phyloP scores from a whole-genome alignment of 64 coral and sea anemone genomes.

The Montipora cactus region DNA sequence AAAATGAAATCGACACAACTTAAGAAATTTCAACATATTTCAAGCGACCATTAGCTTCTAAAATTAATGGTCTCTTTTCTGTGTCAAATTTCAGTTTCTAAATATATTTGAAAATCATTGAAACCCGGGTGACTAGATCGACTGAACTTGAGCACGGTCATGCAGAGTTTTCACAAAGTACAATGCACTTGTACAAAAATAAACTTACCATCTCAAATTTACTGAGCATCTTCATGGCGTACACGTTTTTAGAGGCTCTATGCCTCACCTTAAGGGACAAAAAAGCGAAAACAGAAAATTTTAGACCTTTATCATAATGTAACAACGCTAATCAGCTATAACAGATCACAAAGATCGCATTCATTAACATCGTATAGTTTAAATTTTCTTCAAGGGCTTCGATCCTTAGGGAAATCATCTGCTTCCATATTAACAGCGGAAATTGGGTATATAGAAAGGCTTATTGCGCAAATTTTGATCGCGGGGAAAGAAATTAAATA shows the following conservation, averaged over 20 bases:
- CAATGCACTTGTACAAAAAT: neutral
- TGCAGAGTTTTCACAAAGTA: neutral
- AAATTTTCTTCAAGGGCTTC: slow-evolving; percentile 8
- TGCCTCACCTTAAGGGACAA: slow-evolving; percentile 78
- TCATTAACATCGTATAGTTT: slow-evolving; percentile 24
- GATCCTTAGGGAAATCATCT: neutral
- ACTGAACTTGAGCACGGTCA: neutral
- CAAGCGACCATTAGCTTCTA: neutral
- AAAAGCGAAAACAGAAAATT: neutral
- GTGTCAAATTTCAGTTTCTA: neutral
- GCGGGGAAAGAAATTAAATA: neutral
- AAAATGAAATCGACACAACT: neutral
- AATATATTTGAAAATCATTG: neutral
- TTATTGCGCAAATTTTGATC: neutral
- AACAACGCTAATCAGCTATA: slow-evolving; percentile 26
- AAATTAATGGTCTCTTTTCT: neutral
- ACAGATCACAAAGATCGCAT: slow-evolving; percentile 20
- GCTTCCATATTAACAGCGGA: slow-evolving; percentile 12
- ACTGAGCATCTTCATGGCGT: slow-evolving; percentile 97
- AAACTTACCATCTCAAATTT: slow-evolving; percentile 99
- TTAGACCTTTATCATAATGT: neutral
- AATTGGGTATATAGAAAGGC: slow-evolving; percentile 5
- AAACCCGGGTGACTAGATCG: neutral
- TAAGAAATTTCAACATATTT: neutral
- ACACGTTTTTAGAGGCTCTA: slow-evolving; percentile 80